These are phyloP conservation scores for Ctenoplectra terminalis DNA, from an alignment of 1,140 invertebrate species.

Conservation along the genomic window DNA sequence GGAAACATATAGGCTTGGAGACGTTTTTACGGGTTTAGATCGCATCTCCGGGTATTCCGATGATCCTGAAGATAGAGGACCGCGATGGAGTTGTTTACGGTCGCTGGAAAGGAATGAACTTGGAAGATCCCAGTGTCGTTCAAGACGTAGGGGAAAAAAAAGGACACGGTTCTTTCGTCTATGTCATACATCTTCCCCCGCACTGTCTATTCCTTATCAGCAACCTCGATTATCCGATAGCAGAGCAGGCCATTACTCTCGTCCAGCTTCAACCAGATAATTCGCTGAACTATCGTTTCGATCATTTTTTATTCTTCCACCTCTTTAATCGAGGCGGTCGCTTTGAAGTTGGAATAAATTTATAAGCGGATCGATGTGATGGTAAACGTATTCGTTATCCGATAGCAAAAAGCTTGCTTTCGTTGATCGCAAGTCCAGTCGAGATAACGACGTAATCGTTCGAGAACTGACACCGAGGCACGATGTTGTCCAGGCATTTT, in stretches of 20 bases:
- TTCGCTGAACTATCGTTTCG: background rate
- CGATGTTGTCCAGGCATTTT: background rate
- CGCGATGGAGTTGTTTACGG: constrained; percentile 44
- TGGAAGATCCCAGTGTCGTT: constrained; percentile 5
- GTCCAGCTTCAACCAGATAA: no score
- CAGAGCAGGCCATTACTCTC: background rate
- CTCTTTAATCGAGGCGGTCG: background rate
- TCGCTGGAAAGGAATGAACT: constrained; percentile 22
- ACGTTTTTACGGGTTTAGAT: constrained; percentile 14
- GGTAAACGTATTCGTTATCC: background rate
- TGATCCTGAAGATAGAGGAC: constrained; percentile 37
- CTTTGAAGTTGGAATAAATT: background rate
- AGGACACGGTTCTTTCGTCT: background rate
- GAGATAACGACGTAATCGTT: background rate
- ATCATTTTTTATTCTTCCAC: background rate
- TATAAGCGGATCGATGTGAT: background rate
- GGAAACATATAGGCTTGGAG: background rate
- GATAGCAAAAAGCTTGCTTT: background rate
- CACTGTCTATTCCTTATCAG: constrained; percentile 30
- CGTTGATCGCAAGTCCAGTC: background rate
- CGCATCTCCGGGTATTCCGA: constrained; percentile 8
- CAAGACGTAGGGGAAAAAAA: background rate
- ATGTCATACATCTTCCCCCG: background rate
- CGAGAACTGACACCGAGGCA: background rate
- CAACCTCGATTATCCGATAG: background rate